Evolutionary conservation across 1,140 invertebrate genomes (phyloP).

Genomic region (Tetragnatha versicolor): DNA sequence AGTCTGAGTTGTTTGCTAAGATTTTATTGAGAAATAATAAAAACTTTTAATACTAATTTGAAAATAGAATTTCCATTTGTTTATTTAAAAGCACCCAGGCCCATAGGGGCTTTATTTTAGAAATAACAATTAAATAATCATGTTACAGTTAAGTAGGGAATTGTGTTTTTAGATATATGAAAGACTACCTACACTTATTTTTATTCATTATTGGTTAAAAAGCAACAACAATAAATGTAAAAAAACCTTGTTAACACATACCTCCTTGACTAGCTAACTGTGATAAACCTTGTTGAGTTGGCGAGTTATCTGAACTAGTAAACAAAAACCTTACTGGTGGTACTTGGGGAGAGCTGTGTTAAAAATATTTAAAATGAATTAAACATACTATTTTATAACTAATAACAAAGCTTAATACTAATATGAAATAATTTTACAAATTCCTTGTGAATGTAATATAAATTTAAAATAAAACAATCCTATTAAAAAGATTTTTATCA

Average conservation of each 20-base stretch:
- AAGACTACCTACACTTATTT: no score
- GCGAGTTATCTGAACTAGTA: conserved; percentile 63
- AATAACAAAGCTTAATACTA: no score
- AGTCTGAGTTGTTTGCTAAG: no score
- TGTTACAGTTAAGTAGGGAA: neutral
- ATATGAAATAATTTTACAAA: neutral
- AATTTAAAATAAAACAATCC: neutral
- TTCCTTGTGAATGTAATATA: neutral
- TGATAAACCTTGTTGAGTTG: conserved; percentile 61
- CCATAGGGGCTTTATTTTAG: no score
- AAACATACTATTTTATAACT: no score
- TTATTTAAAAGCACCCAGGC: no score
- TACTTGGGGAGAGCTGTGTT: conserved; percentile 86
- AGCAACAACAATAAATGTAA: neutral
- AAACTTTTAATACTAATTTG: no score
- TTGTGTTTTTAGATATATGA: no score
- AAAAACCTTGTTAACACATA: conserved; percentile 55
- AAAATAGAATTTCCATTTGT: no score
- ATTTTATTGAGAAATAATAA: no score
- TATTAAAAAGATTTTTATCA: neutral
- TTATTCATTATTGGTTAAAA: no score
- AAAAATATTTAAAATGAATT: no score
- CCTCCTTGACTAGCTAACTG: conserved; percentile 69
- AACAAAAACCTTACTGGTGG: conserved; percentile 76
- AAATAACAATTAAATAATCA: neutral